Conservation (phyloP, 30 jellyfish, hydroid and myxozoan genomes). For the Morbakka virulenta region DNA sequence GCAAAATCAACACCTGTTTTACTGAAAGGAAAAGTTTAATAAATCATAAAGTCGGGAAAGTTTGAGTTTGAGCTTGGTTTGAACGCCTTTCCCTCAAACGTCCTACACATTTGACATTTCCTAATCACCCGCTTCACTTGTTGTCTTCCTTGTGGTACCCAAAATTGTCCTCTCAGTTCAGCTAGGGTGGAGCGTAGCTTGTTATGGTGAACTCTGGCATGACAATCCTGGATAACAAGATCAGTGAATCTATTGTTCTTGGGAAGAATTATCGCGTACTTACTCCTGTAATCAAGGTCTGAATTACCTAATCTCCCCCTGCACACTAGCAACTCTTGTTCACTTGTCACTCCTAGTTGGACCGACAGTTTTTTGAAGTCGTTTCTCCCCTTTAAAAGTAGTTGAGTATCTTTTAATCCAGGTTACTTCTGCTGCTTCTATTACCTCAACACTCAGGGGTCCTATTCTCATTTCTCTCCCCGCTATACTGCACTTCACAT, state of each 20-base stretch:
- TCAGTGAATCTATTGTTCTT: conserved; percentile 43
- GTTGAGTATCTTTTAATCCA: conserved; percentile 50
- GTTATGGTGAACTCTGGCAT: conserved; percentile 52
- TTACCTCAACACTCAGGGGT: conserved; percentile 38
- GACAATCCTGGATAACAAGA: conserved; percentile 39
- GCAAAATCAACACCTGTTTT: conserved; percentile 60
- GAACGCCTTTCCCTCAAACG: conserved; percentile 22
- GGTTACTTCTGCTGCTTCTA: conserved; percentile 40
- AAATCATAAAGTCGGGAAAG: conserved; percentile 38
- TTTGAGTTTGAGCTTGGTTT: conserved; percentile 20
- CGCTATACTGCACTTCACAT: conserved; percentile 24
- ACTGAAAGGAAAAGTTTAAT: conserved; percentile 39
- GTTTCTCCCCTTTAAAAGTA: neutral
- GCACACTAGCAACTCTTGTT: conserved; percentile 29
- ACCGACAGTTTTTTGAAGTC: conserved; percentile 4
- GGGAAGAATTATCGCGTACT: conserved; percentile 42
- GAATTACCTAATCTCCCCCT: conserved; percentile 45
- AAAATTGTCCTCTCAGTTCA: conserved; percentile 42
- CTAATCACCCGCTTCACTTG: conserved; percentile 47
- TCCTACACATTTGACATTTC: conserved; percentile 16
- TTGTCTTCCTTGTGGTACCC: conserved; percentile 69
- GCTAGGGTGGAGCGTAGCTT: conserved; percentile 53
- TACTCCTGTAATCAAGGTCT: conserved; percentile 50
- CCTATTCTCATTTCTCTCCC: neutral
- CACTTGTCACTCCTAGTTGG: conserved; percentile 40